Evolutionary conservation across 2,797 vertebrate species (phyloP), one percentile per base, ranked within the genome.

Genomic region (Australoheros facetus): DNA sequence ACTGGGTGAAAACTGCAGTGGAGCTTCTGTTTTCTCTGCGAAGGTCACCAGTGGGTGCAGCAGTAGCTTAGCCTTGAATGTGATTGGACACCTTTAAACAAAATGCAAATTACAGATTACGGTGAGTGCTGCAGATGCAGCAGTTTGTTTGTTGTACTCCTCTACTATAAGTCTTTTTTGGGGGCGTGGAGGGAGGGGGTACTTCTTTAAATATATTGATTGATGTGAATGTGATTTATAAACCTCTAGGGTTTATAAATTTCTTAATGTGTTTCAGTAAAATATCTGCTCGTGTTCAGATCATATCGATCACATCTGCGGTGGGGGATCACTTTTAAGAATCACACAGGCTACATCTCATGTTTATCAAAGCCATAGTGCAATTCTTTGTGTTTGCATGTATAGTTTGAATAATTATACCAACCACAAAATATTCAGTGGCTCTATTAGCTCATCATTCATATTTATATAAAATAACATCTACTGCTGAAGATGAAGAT

Each of bases 1-100:
- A 58, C 8, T 28, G 12, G 55, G 32, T 21, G 74, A 16, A 75
- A 42, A 60, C 58, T 73, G 55, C 58, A 39, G 56, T 5, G 16
- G 59, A 75, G 59, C 64, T 17, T 75, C 69, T 42, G 42, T 74
- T 80, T 79, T 34, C 55, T 14, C 34, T 11, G 7, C 73, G 80
- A 92, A 87, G 85, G 83, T 84, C 79, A 37, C 13, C 77, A 26
- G 8, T 73, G 37, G 79, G 57, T 48, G 80, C 4, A 5, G 56
- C 60, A 34, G 70, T 23, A 42, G 58, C 54, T 84, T 32, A 72
- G 79, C 80, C 57, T 59, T 71, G 71, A 56, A 17, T 17, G 13
- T 53, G 51, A 51, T 51, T 69, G 64, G 42, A 51, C 42, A 51
- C 16, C 26, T 69, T 69, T 17, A 51, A 69, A 69, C 6, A 51